Evolutionary conservation across 1,140 invertebrate genomes (phyloP), one percentile per base, ranked within the genome.

Genomic region (Nylanderia fulva): DNA sequence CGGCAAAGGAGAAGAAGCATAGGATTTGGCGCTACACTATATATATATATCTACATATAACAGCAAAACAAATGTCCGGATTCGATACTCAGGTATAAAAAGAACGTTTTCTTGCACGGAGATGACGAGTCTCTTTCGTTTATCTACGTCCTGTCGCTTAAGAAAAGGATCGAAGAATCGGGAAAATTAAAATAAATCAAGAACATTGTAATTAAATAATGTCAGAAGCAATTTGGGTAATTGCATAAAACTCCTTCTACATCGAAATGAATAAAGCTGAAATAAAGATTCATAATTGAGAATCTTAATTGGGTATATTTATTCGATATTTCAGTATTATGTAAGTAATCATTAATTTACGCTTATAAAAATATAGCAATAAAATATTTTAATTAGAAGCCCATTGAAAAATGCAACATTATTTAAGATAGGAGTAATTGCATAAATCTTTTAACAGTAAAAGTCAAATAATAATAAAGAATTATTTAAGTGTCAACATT

Each of bases 261-360:
- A 24, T 58, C 1, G 3, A 48, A 58, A 29, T 18, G 13, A 39
- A 39, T 56, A 24, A 56, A 56, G 56, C 13, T 54, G 3, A 56
- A 29, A 56, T 72, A 56, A 72, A 54, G 29, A 72, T 1, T 36
- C 33, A 54, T 33, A 33, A 33, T 33, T 33, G 29, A 3, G 29
- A 33, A 33, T 33, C 33, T 74, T 74, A 56, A 36, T 56, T 36
- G 29, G n/a, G 13, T 36, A 74, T 15, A 45, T 72, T 56, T 72
- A 56, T 72, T n/a, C 69, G 29, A 36, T 56, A 11, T 56, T 71
- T 36, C 11, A 15, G 15, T 71, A 36, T 71, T 72, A 71, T 21
- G 5, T 33, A 71, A 71, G 45, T 54, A 54, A 69, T 69, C 45
- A 18, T 71, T 71, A 72, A 2, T 11, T 24, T 56, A 39, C 36